Evolutionary conservation across 2,888 invertebrate genomes (phyloP).

Genomic region (Rotaria macrura): DNA sequence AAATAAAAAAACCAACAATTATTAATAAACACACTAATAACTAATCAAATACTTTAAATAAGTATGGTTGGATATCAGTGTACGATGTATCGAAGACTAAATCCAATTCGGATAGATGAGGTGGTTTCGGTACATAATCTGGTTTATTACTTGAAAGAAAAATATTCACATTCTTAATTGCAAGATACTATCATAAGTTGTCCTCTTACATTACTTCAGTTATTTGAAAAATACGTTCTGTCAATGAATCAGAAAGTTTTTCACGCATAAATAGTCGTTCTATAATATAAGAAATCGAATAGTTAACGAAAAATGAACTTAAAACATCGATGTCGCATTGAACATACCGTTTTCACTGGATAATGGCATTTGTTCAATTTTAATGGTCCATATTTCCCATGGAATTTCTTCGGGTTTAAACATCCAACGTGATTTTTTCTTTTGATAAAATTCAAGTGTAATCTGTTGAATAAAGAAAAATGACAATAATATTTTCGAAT

Average conservation of each 20-base stretch:
- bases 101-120: constrained; percentile 78
- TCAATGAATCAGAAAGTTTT: constrained; percentile 55
- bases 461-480: constrained; percentile 53
- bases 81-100: constrained; percentile 84
- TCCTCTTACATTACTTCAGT: constrained; percentile 74
- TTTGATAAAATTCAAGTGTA: constrained; percentile 85
- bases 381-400: constrained; percentile 96
- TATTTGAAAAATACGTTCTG: constrained; percentile 84
- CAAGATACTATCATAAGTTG: background rate
- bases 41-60: constrained; percentile 67
- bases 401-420: constrained; percentile 77
- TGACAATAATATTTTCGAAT: too few relatives aligned
- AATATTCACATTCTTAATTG: background rate
- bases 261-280: constrained; percentile 77
- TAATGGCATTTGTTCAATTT: constrained; percentile 73
- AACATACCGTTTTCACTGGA: constrained; percentile 63
- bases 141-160: constrained; percentile 54
- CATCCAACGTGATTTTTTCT: constrained; percentile 75
- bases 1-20: background rate
- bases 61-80: constrained; percentile 85
- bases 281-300: constrained; percentile 38
- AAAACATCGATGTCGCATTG: too few relatives aligned
- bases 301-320: too few relatives aligned
- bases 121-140: constrained; percentile 91
- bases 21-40: background rate